Evolutionary conservation across 64 coral and sea anemone species (phyloP).

Genomic region (Montipora foliosa): DNA sequence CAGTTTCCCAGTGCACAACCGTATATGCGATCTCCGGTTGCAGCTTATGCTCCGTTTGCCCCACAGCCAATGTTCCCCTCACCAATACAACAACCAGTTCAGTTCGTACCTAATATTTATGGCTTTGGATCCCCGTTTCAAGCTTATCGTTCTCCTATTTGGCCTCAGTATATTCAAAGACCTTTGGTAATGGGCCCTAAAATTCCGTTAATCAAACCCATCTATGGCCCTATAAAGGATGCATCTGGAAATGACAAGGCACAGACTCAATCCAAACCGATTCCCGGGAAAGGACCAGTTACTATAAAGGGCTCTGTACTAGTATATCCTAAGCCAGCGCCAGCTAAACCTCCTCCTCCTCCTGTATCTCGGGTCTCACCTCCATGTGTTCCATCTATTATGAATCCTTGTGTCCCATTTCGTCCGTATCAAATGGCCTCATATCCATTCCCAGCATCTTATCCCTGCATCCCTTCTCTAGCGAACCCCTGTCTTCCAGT

Average conservation of each 20-base stretch:
- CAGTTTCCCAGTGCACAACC: background rate
- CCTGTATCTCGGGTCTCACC: background rate
- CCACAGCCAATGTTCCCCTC: background rate
- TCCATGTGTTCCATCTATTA: slow-evolving; percentile 15
- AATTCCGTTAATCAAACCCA: background rate
- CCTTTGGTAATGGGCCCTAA: background rate
- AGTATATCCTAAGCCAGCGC: slow-evolving; percentile 6
- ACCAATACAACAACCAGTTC: slow-evolving; percentile 5
- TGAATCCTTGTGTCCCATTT: slow-evolving; percentile 2
- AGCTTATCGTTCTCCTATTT: background rate
- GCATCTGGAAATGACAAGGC: background rate
- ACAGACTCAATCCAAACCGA: background rate
- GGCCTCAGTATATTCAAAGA: background rate
- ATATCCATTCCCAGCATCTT: background rate
- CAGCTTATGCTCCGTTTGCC: background rate
- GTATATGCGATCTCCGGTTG: background rate
- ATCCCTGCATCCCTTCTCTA: slow-evolving; percentile 57
- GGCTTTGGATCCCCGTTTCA: slow-evolving; percentile 1
- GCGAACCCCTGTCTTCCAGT: slow-evolving; percentile 22
- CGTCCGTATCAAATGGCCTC: background rate
- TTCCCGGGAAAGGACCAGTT: slow-evolving; percentile 35
- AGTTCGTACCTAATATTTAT: background rate
- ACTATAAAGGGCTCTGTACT: slow-evolving; percentile 11
- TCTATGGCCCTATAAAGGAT: background rate
- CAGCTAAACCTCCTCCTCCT: background rate